A percentile compares a stretch with the other conserved stretches of the same genome.
Conservation (phyloP, 2,113 vertebrate genomes). For the Sphyrna mokarran region DNA sequence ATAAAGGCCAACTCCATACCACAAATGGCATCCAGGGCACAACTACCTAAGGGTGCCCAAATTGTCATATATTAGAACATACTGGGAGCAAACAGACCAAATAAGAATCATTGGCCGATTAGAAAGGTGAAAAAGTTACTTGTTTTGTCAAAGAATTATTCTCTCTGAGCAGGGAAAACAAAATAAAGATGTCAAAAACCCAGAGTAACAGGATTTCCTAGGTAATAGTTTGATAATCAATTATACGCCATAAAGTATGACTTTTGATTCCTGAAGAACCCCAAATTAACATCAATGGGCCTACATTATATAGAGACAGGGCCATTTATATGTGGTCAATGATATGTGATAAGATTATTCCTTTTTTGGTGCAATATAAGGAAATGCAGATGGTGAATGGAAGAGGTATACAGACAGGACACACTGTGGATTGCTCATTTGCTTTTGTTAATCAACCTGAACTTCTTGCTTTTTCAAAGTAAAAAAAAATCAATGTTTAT, state of each 20-base stretch:
- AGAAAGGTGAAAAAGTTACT: not conserved
- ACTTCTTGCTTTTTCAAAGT: not conserved
- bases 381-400: not conserved
- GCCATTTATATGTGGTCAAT: not conserved
- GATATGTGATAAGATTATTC: not conserved
- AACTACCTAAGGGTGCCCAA: not conserved
- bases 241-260: not conserved
- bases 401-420: not conserved
- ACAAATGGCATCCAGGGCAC: not conserved
- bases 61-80: not conserved
- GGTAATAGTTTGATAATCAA: constrained; percentile 3
- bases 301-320: not conserved
- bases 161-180: not conserved
- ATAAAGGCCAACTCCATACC: not conserved
- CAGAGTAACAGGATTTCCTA: not conserved
- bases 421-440: not conserved
- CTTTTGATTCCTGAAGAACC: no score
- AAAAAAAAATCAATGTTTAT: not conserved
- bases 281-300: not conserved
- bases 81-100: not conserved
- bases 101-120: no score
- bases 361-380: not conserved
- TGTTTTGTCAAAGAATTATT: not conserved
- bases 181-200: not conserved
- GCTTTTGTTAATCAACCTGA: not conserved